A percentile compares a stretch with the other conserved stretches of the same genome.
Conservation (phyloP, 2,113 vertebrate genomes). For the Anseranas semipalmata region DNA sequence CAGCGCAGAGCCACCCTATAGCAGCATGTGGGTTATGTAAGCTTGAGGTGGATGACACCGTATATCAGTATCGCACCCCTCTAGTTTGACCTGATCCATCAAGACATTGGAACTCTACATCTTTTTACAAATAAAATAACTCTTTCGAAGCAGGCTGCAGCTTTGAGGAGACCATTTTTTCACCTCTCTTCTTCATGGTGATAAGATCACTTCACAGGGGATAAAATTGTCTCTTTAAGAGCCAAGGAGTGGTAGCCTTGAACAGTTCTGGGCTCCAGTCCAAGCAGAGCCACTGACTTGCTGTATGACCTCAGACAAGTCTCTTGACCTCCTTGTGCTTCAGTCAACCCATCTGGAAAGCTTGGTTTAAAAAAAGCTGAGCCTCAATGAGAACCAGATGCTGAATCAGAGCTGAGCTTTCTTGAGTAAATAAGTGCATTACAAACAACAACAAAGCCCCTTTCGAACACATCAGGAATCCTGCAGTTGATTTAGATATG, state of each 20-base stretch:
- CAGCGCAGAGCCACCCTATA: fast-evolving
- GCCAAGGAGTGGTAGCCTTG: slow-evolving; percentile 68
- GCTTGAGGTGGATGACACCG: neutral
- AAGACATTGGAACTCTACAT: neutral
- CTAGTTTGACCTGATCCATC: neutral
- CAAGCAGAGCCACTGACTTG: slow-evolving; percentile 71
- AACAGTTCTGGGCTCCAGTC: slow-evolving; percentile 62
- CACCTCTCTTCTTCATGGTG: neutral
- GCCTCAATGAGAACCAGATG: slow-evolving; percentile 71
- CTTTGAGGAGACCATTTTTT: slow-evolving; percentile 39
- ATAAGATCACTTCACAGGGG: slow-evolving; percentile 63
- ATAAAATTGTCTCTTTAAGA: slow-evolving; percentile 69
- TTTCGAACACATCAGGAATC: slow-evolving; percentile 66
- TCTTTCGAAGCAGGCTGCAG: slow-evolving; percentile 26
- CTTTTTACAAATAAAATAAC: slow-evolving; percentile 43
- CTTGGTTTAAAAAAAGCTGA: slow-evolving; percentile 63
- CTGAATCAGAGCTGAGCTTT: slow-evolving; percentile 68
- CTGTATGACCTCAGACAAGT: slow-evolving; percentile 73
- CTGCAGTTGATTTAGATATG: slow-evolving; percentile 67
- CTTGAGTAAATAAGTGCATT: slow-evolving; percentile 71
- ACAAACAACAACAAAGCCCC: slow-evolving; percentile 69
- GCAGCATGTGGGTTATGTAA: neutral
- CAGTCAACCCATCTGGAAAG: slow-evolving; percentile 70
- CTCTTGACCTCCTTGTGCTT: slow-evolving; percentile 70
- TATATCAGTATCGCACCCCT: neutral